Evolutionary conservation across 1,140 invertebrate species (phyloP), one percentile per base, ranked within the genome.

Genomic region (Monochamus saltuarius): DNA sequence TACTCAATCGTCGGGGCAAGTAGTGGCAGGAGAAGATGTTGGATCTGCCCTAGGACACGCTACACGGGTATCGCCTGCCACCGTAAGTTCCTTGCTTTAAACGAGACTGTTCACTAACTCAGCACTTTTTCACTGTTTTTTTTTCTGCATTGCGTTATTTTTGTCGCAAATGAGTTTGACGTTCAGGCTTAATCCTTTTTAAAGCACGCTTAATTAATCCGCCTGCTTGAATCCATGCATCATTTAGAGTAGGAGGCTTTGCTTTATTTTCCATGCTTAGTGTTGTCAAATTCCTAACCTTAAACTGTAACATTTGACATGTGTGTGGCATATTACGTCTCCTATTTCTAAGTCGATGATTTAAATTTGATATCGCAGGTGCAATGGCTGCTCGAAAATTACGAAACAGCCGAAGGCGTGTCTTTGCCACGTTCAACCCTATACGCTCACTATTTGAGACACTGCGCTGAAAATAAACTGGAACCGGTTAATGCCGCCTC

Each of bases 401-500:
- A 99, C 77, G 97, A 99, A 81, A 97, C 93, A 17, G 94, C 95
- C 2, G 96, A 99, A 77, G 96, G 97, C 62, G 96, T 98, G 14
- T 97, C 94, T 61, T 80, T 99, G 51, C 96, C 97, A 7, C 86
- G 97, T 38, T 97, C 93, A 16, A 99, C 96, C 10, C 81, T 99
- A 7, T 99, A 99, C 79, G 90, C 93, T 74, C 96, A 99, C 81
- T 99, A 99, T 79, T 82, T 98, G 66, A 86, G 92, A 17, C 95
- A 98, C 76, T 99, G 97, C 80, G 85, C 88, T 43, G 92, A 98
- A 71, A 87, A 95, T 73, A 95, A 95, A 77, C 81, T 99, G 53
- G 96, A 98, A 76, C 95, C 96, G 7, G 97, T 99, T 56, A 99
- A 99, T 84, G 95, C 96, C 45, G 97, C 97, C 8, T 98, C 95